Percentiles rank a stretch among this genome's conserved stretches.
Evolutionary conservation across 2,113 vertebrate species (phyloP).

Genomic region (Pelusios castaneus): DNA sequence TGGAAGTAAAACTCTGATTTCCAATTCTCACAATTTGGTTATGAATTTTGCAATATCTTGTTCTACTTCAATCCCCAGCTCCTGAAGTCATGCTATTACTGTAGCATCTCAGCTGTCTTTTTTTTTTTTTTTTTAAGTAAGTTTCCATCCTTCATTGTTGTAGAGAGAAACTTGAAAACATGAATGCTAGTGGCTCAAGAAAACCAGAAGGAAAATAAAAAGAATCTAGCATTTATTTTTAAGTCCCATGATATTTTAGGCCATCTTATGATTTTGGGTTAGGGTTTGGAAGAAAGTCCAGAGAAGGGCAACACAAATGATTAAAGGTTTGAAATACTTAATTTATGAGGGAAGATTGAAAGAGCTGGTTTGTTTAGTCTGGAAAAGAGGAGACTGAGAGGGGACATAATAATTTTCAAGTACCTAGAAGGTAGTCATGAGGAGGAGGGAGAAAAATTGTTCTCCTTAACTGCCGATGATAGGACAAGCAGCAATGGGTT

Average conservation of each 20-base stretch:
- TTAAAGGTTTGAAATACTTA: too few species aligned
- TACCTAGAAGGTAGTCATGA: too few species aligned
- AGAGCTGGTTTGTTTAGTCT: too few species aligned
- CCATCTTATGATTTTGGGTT: background rate
- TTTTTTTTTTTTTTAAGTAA: background rate
- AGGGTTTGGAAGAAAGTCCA: too few species aligned
- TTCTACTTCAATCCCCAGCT: background rate
- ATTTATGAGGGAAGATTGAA: too few species aligned
- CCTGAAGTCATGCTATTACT: background rate
- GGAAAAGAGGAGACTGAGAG: too few species aligned
- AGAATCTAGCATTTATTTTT: background rate
- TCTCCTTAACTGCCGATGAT: too few species aligned
- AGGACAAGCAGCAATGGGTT: too few species aligned
- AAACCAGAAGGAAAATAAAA: background rate
- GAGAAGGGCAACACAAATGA: too few species aligned
- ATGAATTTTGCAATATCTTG: background rate
- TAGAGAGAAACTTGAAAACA: background rate
- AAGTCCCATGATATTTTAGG: background rate
- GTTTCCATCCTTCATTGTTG: background rate
- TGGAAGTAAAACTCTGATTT: background rate
- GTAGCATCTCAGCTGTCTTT: background rate
- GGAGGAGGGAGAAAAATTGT: too few species aligned
- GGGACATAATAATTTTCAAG: too few species aligned
- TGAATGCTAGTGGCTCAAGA: background rate
- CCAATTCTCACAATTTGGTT: background rate